Percentiles rank a stretch among this genome's conserved stretches.
Conservation (phyloP, 1,140 invertebrate species). For the Heliconius eleuchia region DNA sequence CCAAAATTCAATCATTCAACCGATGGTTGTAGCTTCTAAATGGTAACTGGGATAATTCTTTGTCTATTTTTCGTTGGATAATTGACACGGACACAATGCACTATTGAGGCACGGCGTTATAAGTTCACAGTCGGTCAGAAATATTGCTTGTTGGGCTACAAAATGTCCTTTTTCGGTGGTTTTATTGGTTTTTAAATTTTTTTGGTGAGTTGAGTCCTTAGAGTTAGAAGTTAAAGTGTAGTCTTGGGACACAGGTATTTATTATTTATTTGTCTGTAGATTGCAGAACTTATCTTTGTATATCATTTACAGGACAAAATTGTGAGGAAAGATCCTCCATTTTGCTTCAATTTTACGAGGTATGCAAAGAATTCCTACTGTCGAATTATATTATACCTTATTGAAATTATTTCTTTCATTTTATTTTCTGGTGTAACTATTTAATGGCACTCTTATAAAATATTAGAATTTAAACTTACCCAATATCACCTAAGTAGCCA, state of each 20-base stretch:
- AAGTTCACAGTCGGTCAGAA: conserved; percentile 22
- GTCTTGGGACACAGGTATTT: too few species aligned
- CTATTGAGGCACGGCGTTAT: conserved; percentile 27
- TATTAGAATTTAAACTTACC: conserved; percentile 18
- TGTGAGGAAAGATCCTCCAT: too few species aligned
- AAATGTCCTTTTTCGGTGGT: background rate
- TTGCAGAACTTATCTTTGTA: too few species aligned
- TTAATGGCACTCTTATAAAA: conserved; percentile 21
- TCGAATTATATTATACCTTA: too few species aligned
- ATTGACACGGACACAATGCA: conserved; percentile 48
- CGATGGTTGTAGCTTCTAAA: conserved; percentile 41
- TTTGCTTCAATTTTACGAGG: too few species aligned
- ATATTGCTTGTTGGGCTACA: conserved; percentile 26
- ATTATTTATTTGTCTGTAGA: too few species aligned
- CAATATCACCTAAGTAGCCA: background rate
- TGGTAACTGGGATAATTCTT: conserved; percentile 38
- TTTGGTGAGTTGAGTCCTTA: too few species aligned
- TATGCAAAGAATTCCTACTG: background rate
- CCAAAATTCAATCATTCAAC: conserved; percentile 34
- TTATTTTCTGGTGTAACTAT: background rate
- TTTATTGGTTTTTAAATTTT: too few species aligned
- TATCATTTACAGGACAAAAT: too few species aligned
- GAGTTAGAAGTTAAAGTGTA: too few species aligned
- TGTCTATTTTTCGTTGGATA: conserved; percentile 43
- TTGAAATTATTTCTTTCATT: too few species aligned